Evolutionary conservation across 2,888 invertebrate species (phyloP).

Genomic region (Hirtodrosophila duncani): DNA sequence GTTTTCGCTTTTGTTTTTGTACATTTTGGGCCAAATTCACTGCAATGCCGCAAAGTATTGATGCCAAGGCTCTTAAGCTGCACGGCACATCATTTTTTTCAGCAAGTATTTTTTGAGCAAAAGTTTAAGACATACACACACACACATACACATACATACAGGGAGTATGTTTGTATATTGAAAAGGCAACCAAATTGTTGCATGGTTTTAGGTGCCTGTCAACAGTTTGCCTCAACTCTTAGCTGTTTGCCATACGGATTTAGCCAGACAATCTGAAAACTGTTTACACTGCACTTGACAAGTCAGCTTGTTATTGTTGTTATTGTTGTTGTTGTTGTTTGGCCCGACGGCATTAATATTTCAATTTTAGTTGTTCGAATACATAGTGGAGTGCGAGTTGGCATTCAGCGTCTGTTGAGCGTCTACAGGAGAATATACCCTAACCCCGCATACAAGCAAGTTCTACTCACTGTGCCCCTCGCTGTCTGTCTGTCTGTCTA

Average conservation of each 20-base stretch:
- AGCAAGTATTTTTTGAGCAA: conserved; percentile 8
- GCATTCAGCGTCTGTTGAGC: too few species aligned
- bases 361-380: too few species aligned
- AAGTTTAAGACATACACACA: conserved; percentile 12
- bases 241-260: conserved; percentile 22
- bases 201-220: conserved; percentile 3
- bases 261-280: conserved; percentile 45
- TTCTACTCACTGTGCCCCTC: too few species aligned
- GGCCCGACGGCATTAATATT: conserved; percentile 38
- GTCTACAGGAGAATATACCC: too few species aligned
- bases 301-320: conserved; percentile 9
- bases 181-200: conserved; percentile 1
- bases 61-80: conserved; percentile 20
- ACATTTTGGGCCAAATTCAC: too few species aligned
- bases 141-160: not conserved
- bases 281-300: conserved; percentile 54
- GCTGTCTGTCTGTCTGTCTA: not conserved
- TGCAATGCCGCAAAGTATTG: conserved; percentile 11
- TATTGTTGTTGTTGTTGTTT: conserved; percentile 2
- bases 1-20: too few species aligned
- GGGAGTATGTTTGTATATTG: not conserved
- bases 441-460: too few species aligned
- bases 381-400: too few species aligned
- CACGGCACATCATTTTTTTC: too few species aligned
- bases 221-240: too few species aligned